Evolutionary conservation across 2,888 invertebrate species (phyloP).

Genomic region (Drosophila austrosaltans): DNA sequence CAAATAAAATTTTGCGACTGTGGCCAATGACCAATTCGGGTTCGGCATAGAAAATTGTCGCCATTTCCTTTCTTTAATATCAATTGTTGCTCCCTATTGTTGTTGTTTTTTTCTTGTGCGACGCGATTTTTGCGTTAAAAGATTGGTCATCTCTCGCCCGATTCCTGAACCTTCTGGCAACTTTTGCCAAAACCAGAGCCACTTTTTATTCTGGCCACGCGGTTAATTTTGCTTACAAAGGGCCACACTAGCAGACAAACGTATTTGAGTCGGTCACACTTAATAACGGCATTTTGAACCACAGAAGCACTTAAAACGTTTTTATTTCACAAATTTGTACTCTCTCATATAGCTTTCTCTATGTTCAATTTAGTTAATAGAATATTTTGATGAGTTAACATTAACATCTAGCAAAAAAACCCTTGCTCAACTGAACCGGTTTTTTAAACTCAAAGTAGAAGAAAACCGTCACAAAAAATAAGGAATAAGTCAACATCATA

Average conservation of each 20-base stretch:
- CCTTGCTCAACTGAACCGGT: not conserved
- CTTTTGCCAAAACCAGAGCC: too few species aligned
- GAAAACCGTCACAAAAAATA: not conserved
- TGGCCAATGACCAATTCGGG: slow-evolving; percentile 79
- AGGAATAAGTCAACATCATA: not conserved
- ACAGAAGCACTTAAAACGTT: not conserved
- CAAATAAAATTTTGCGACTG: slow-evolving; percentile 75
- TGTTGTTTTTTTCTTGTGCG: slow-evolving; percentile 8
- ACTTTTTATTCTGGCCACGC: not conserved
- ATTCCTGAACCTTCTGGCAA: too few species aligned
- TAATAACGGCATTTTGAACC: not conserved
- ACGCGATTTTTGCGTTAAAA: slow-evolving; percentile 1
- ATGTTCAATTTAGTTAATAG: not conserved
- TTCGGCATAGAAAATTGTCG: slow-evolving; percentile 70
- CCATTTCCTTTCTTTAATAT: slow-evolving; percentile 50
- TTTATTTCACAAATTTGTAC: not conserved
- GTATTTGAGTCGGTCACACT: not conserved
- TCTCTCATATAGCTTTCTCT: not conserved
- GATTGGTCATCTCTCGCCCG: too few species aligned
- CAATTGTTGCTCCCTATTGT: slow-evolving; percentile 1
- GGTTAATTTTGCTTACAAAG: not conserved
- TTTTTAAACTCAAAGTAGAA: not conserved
- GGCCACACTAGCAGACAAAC: not conserved
- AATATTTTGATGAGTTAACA: not conserved
- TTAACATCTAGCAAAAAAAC: not conserved